Evolutionary conservation across 1,140 invertebrate species (phyloP), one percentile per base, ranked within the genome.

Genomic region (Choristoneura fumiferana): DNA sequence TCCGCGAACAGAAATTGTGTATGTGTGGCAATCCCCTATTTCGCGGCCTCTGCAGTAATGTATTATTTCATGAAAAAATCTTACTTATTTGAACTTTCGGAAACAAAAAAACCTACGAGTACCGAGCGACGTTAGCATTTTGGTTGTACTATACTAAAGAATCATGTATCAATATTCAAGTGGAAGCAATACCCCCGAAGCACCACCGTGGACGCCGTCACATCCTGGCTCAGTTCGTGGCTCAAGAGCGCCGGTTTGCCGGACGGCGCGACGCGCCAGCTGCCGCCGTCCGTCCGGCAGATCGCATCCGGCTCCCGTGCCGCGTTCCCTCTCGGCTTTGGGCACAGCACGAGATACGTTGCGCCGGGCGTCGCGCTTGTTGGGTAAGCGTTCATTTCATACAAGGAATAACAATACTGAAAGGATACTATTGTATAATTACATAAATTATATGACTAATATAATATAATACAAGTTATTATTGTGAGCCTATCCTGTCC

Each of bases 281-380:
- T 96, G 60, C 97, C 95, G 0, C 98, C 98, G 0, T 93, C 93
- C 10, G 90, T 98, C 0, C 66, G 85, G n/a, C 85, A 84, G 12
- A 91, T 97, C 1, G 89, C 81, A 62, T 89, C 90, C 74, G 79
- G 76, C 9, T 95, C 95, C 1, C 89, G 97, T 13, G 98, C 96
- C 18, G 93, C 93, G 4, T 99, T 99, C 89, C 98, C 98, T 0
- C 90, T 99, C 5, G 95, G 94, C 15, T 96, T 99, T 76, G 95
- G 96, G 0, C 97, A 99, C 87, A 93, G 97, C 17, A 93, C 94
- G 0, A 92, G 94, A 63, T 99, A 99, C 87, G 93, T 97, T 0
- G 90, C 89, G 29, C 87, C 91, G 13, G 91, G 95, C 54, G 92
- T 94, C 8, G 97, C 93, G 39, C 87, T 98, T 1, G 92, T 99